These are phyloP conservation scores for Trogon surrucura DNA, from an alignment of 2,113 vertebrate species.

Conservation along the genomic window DNA sequence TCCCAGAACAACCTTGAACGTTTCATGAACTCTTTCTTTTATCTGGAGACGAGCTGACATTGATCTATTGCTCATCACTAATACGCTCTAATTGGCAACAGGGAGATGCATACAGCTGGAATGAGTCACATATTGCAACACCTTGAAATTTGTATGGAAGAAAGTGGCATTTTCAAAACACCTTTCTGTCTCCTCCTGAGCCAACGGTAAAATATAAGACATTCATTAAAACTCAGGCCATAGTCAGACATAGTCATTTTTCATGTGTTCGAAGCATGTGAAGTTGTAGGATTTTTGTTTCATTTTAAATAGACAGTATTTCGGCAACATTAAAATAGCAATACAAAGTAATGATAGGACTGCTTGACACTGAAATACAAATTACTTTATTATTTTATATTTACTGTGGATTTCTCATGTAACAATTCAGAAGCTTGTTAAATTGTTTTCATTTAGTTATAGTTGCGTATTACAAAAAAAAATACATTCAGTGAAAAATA, in stretches of 20 bases:
- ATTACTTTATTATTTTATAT: not conserved
- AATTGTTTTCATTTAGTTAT: not conserved
- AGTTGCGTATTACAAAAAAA: not conserved
- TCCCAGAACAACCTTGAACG: conserved; percentile 8
- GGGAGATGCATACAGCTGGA: not conserved
- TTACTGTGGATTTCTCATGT: not conserved
- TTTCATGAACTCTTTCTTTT: not conserved
- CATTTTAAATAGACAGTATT: not conserved
- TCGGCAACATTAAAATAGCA: not conserved
- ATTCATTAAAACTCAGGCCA: not conserved
- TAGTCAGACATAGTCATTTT: not conserved
- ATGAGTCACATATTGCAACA: not conserved
- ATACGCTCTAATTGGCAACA: not conserved
- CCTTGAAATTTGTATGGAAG: not conserved
- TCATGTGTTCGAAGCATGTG: not conserved
- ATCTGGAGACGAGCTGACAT: conserved; percentile 10
- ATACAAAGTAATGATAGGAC: not conserved
- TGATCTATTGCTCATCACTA: not conserved
- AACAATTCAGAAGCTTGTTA: not conserved
- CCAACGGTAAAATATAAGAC: not conserved
- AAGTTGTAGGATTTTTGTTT: not conserved
- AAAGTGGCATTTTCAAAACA: not conserved
- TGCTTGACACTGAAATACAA: not conserved
- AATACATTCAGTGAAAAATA: not conserved
- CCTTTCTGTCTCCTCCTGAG: not conserved